Conservation (phyloP, 2,797 vertebrate species). For the Macropus fuliginosus region DNA sequence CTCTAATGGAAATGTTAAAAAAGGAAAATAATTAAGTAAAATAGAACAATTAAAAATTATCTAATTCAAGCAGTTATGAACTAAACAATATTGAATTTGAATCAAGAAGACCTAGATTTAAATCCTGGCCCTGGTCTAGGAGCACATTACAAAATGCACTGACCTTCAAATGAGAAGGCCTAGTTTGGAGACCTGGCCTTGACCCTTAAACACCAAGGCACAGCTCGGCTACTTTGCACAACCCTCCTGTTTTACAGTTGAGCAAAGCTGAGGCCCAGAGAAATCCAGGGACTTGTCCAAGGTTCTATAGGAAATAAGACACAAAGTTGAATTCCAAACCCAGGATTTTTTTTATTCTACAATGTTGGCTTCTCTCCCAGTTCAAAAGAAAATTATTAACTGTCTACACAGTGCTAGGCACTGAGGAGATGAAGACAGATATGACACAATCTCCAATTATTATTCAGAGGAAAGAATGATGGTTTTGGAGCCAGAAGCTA, state of each 20-base stretch:
- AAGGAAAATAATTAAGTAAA: background rate
- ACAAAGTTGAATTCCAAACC: background rate
- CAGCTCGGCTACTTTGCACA: background rate
- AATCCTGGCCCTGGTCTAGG: background rate
- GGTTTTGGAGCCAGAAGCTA: background rate
- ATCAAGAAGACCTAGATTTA: background rate
- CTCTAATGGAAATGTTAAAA: background rate
- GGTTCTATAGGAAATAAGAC: background rate
- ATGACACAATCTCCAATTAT: background rate
- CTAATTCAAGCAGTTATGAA: background rate
- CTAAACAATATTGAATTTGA: background rate
- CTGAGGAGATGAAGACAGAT: background rate
- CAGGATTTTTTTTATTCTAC: background rate
- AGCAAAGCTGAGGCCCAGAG: background rate
- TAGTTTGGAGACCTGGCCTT: background rate
- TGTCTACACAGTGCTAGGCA: background rate
- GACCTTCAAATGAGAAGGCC: background rate
- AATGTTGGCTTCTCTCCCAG: background rate
- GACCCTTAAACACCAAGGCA: background rate
- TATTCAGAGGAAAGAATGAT: background rate
- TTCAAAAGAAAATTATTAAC: background rate
- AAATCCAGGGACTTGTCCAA: background rate
- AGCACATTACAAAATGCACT: background rate
- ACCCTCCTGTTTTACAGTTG: background rate
- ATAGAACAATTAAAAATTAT: background rate